Evolutionary conservation across 2,113 vertebrate genomes (phyloP).

Genomic region (Physeter macrocephalus): DNA sequence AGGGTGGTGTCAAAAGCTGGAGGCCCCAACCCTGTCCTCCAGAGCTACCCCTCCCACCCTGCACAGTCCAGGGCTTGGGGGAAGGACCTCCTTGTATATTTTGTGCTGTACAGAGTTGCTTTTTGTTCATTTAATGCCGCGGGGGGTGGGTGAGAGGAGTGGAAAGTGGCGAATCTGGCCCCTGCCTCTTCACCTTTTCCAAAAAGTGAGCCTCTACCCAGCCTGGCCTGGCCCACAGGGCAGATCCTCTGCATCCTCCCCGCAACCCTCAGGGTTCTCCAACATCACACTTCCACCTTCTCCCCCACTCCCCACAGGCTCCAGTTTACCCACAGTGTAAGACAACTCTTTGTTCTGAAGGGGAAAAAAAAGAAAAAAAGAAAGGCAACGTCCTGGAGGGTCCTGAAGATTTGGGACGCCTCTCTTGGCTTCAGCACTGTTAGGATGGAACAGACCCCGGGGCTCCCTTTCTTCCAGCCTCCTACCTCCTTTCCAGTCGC

Average conservation of each 20-base stretch:
- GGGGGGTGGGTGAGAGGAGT: not conserved
- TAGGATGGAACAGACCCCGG: rapidly evolving
- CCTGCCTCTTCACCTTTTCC: not conserved
- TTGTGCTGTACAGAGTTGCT: slow-evolving; percentile 41
- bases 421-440: too few species aligned
- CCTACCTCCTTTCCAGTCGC: not conserved
- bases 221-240: not conserved
- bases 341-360: not conserved
- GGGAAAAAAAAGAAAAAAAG: rapidly evolving
- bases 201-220: not conserved
- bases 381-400: too few species aligned
- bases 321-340: not conserved
- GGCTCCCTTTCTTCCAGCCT: not conserved
- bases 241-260: not conserved
- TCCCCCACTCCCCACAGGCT: not conserved
- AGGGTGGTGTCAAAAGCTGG: not conserved
- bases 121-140: slow-evolving; percentile 48
- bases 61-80: not conserved
- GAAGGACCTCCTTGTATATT: not conserved
- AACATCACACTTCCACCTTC: not conserved
- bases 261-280: not conserved
- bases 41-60: not conserved
- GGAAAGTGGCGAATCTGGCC: not conserved
- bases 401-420: not conserved
- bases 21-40: not conserved